Evolutionary conservation across 2,113 vertebrate genomes (phyloP).

Genomic region (Neolamprologus caudopunctatus): DNA sequence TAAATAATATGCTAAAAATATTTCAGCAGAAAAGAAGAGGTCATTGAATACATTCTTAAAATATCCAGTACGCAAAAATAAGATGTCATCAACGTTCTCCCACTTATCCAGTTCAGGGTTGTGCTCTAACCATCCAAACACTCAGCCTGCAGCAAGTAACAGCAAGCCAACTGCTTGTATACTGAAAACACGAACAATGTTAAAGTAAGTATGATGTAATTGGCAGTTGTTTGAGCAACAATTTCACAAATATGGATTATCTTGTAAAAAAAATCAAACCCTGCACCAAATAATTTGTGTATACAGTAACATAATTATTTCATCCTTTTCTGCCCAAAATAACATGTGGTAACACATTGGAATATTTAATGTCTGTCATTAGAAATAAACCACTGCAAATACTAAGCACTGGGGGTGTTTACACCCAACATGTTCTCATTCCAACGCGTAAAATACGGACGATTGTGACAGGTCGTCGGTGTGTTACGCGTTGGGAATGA

Average conservation of each 20-base stretch:
- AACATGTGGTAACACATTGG: neutral
- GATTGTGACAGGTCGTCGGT: neutral
- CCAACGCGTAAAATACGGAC: neutral
- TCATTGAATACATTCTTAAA: neutral
- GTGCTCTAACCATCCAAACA: neutral
- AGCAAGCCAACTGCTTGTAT: neutral
- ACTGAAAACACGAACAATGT: neutral
- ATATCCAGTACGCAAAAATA: neutral
- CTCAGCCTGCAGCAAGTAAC: neutral
- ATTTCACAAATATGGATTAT: neutral
- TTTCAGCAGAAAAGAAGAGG: neutral
- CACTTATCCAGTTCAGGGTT: neutral
- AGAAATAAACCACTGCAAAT: neutral
- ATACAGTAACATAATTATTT: neutral
- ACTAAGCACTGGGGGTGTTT: rapidly evolving
- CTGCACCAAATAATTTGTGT: neutral
- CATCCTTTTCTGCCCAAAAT: neutral
- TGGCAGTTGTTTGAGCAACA: neutral
- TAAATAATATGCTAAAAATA: neutral
- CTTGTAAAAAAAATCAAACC: neutral
- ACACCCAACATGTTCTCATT: neutral
- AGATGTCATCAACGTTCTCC: neutral
- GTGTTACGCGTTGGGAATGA: neutral
- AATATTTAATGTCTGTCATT: neutral
- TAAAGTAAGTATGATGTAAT: neutral